Evolutionary conservation across 2,113 vertebrate species (phyloP).

Genomic region (Neolamprologus variostigma): DNA sequence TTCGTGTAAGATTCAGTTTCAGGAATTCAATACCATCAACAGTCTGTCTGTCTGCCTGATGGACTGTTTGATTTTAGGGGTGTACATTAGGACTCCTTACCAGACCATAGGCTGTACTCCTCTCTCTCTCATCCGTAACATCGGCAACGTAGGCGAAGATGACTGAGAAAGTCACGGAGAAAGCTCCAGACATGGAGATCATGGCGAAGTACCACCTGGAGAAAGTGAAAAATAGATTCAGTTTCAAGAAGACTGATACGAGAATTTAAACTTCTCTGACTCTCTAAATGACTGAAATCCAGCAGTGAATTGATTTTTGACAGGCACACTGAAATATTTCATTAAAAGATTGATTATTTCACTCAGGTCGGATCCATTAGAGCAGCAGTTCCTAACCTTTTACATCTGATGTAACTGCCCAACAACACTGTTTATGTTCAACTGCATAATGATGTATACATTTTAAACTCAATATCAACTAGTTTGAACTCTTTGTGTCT

Average conservation of each 20-base stretch:
- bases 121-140: constrained; percentile 84
- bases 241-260: not conserved
- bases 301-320: not conserved
- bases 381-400: not conserved
- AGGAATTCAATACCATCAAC: not conserved
- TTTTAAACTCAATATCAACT: not conserved
- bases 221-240: not conserved
- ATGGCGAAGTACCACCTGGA: constrained; percentile 94
- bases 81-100: constrained; percentile 62
- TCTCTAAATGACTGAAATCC: not conserved
- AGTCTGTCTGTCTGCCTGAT: not conserved
- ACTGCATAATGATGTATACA: not conserved
- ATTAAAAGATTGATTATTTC: not conserved
- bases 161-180: constrained; percentile 95
- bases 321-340: not conserved
- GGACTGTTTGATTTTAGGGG: not conserved
- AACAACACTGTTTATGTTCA: not conserved
- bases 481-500: not conserved
- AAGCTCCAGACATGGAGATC: constrained; percentile 91
- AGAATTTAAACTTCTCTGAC: not conserved
- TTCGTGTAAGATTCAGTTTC: not conserved
- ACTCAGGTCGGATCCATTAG: not conserved
- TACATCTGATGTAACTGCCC: not conserved
- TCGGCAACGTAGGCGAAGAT: constrained; percentile 96
- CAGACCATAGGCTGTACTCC: constrained; percentile 89